phyloP scores from a whole-genome alignment of 2,888 invertebrate species.

The Drosophila hamatofila region DNA sequence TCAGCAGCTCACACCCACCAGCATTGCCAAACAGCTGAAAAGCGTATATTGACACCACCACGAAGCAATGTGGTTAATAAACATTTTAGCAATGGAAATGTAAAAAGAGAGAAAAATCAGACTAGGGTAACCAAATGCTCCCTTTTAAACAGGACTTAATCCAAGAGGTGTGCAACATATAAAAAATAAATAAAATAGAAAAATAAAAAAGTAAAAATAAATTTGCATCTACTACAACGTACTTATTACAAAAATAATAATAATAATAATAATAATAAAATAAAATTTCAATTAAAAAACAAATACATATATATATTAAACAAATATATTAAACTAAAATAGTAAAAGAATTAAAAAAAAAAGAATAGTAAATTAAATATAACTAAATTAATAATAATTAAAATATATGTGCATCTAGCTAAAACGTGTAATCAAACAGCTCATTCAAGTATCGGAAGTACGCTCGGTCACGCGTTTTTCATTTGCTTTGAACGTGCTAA shows the following conservation, averaged over 20 bases:
- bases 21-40: conserved; percentile 48
- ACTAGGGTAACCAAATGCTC: conserved; percentile 1
- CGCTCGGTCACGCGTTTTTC: conserved; percentile 23
- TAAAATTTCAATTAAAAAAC: no score
- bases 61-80: background rate
- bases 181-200: no score
- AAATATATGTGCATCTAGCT: background rate
- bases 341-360: background rate
- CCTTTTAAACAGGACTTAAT: background rate
- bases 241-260: no score
- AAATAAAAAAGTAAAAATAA: background rate
- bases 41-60: conserved; percentile 40
- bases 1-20: conserved; percentile 43
- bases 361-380: background rate
- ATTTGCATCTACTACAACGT: no score
- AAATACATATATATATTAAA: no score
- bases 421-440: conserved; percentile 2
- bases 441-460: conserved; percentile 19
- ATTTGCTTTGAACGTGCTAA: conserved; percentile 18
- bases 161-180: background rate
- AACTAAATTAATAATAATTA: background rate
- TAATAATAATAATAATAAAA: no score
- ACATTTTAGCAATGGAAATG: no score
- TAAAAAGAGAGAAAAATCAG: no score
- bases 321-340: background rate